phyloP scores from a whole-genome alignment of 2,888 invertebrate species.

The Keiferia lycopersicella region DNA sequence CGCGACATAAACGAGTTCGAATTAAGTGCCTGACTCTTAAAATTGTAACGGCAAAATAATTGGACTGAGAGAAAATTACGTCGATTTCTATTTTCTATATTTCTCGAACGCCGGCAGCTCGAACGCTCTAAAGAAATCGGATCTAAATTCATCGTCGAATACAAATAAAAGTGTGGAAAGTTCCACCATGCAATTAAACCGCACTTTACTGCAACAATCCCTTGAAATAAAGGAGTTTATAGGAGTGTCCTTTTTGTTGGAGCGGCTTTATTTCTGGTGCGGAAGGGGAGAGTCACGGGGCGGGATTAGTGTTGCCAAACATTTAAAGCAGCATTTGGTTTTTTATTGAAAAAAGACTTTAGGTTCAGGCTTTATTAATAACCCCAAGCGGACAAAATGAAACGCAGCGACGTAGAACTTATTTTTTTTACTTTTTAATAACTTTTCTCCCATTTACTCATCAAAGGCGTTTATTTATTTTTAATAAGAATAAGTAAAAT shows the following conservation, averaged over 20 bases:
- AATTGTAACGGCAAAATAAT: slow-evolving; percentile 47
- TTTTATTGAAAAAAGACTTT: neutral
- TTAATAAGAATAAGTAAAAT: too few species aligned
- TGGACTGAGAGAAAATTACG: slow-evolving; percentile 48
- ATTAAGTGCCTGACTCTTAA: slow-evolving; percentile 47
- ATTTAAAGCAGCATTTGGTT: slow-evolving; percentile 1
- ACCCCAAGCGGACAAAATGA: neutral
- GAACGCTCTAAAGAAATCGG: slow-evolving; percentile 53
- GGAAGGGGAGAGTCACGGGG: neutral
- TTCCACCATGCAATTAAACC: slow-evolving; percentile 76
- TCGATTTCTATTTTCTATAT: slow-evolving; percentile 49
- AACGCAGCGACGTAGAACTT: too few species aligned
- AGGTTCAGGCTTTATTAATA: neutral
- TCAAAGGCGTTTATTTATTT: too few species aligned
- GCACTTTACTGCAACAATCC: slow-evolving; percentile 74
- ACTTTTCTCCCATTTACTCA: too few species aligned
- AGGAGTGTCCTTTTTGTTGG: slow-evolving; percentile 66
- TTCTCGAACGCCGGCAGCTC: slow-evolving; percentile 39
- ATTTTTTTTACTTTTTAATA: too few species aligned
- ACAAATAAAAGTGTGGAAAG: slow-evolving; percentile 64
- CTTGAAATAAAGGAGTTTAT: slow-evolving; percentile 75
- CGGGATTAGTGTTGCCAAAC: slow-evolving; percentile 12
- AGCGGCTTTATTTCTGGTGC: slow-evolving; percentile 57
- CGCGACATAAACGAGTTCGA: slow-evolving; percentile 42
- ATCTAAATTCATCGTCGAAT: slow-evolving; percentile 69